Evolutionary conservation across 2,113 vertebrate genomes (phyloP), one percentile per base, ranked within the genome.

Genomic region (Ceyx margarethae): DNA sequence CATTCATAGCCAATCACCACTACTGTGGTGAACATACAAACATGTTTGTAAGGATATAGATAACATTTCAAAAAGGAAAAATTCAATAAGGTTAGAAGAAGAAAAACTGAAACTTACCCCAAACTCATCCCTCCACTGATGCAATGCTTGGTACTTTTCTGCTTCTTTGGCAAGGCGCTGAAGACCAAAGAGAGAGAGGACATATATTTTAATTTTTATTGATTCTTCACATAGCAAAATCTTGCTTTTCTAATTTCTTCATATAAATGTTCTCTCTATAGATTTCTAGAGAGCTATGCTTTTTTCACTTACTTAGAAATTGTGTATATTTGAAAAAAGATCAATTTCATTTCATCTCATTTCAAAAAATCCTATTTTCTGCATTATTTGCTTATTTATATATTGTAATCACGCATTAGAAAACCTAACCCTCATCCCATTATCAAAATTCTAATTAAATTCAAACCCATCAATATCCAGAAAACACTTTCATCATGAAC

Each of bases 141-240:
- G 99, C 7, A 97, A 97, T 90, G 98, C 98, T 97, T 99, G 99
- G 91, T 98, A 98, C 51, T 97, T 97, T 94, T 99, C 99, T 26
- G 99, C 99, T 96, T 98, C 98, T 95, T 98, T 97, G 85, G 99
- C 99, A 42, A 99, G 98, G 88, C 98, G 98, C 99, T 99, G 96
- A 66, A 93, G 95, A 97, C 29, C 18, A 93, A 97, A 96, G 90
- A 69, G 72, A 93, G 28, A 97, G 79, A 83, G 2, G 1, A 51
- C 14, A 71, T 5, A 29, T 3, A 37, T 37, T 82, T 94, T 48
- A 82, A 29, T 60, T 23, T 80, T 56, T 40, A 64, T 9, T 46
- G 31, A 73, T 66, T 58, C 16, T 31, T 66, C 37, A 62, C 2
- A 3, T 2, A 31, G 15, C 11, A 61, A 87, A 73, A 3, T 20